Evolutionary conservation across 1,140 invertebrate species (phyloP), one percentile per base, ranked within the genome.

Genomic region (Euura saliciscinereae): DNA sequence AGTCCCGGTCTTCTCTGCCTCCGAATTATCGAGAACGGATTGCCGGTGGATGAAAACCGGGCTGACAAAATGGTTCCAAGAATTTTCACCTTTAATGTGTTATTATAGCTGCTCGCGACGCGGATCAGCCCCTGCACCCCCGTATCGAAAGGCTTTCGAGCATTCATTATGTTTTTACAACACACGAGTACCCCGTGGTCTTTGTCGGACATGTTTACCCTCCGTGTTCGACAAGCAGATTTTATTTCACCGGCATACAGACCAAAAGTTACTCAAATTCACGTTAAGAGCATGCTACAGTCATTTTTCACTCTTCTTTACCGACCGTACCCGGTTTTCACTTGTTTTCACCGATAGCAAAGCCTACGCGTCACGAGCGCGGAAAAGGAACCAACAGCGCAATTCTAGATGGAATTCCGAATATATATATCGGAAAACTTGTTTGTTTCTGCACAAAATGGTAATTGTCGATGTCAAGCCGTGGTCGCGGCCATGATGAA

Each of bases 141-240:
- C 51, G 5, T 8, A 59, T 59, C 51, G 4, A 59, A 59, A 59
- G 51, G 8, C 51, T 59, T 59, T 85, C 82, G 84, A 84, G 85
- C 85, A 85, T 87, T 87, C 82, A 87, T 87, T 86, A 86, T 86
- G 80, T 83, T 86, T 86, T 82, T 78, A 82, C 84, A 83, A 84
- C 82, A 82, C 82, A 76, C 76, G 2, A 10, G 13, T 13, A 67
- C 2, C n/a, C 4, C 51, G n/a, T 59, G n/a, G n/a, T n/a, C 51
- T 59, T 59, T 59, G 51, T 59, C 51, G 13, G 51, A 59, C 13
- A 2, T 59, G 6, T 59, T 59, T 59, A 59, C 51, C 51, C 51
- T 59, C 51, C 51, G 2, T 59, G 51, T 11, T 59, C 13, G 51
- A 8, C 51, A 59, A 59, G 8, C 51, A 59, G 8, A 28, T 59